Conservation (phyloP, 2,888 invertebrate species). For the Celastrina argiolus region DNA sequence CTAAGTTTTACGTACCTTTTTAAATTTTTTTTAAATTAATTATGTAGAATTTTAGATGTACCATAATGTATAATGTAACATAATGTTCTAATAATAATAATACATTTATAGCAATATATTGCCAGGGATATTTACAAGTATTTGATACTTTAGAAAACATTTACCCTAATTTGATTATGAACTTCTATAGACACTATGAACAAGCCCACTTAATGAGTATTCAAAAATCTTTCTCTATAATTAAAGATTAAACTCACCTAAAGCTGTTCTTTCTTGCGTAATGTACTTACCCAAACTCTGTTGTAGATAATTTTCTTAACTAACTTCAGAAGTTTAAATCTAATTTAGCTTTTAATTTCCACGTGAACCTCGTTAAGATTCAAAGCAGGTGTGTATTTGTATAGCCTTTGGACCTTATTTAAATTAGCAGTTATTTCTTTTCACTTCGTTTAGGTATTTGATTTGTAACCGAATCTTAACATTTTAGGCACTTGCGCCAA, state of each 20-base stretch:
- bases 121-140: no score
- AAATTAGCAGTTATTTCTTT: slow-evolving; percentile 14
- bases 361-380: slow-evolving; percentile 13
- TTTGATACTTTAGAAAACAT: no score
- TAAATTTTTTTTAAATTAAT: background rate
- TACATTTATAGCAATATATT: no score
- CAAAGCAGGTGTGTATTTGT: slow-evolving; percentile 12
- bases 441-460: slow-evolving; percentile 4
- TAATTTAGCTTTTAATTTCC: slow-evolving; percentile 14
- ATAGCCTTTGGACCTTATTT: slow-evolving; percentile 12
- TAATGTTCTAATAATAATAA: no score
- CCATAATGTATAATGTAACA: no score
- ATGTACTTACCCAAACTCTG: background rate
- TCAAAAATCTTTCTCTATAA: background rate
- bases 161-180: no score
- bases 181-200: background rate
- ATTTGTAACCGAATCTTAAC: background rate
- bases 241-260: background rate
- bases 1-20: background rate
- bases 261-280: background rate
- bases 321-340: slow-evolving; percentile 8
- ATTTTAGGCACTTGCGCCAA: no score
- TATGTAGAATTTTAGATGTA: no score
- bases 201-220: background rate
- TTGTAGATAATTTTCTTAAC: slow-evolving; percentile 18